Evolutionary conservation across 2,888 invertebrate species (phyloP).

Genomic region (Rhagonycha fulva): DNA sequence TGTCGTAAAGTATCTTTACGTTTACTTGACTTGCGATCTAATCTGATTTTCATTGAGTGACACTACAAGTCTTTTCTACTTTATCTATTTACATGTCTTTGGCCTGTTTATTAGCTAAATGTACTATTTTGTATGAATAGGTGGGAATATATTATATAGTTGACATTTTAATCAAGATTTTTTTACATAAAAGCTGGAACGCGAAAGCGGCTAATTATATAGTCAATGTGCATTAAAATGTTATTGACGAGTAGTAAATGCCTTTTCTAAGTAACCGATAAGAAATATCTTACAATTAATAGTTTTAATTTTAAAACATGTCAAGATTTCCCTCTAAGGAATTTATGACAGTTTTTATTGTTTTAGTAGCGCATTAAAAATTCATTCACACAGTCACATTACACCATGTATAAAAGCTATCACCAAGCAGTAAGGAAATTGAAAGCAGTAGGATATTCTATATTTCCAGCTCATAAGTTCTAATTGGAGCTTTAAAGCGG

Average conservation of each 20-base stretch:
- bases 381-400: background rate
- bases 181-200: background rate
- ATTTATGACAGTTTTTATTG: background rate
- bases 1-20: background rate
- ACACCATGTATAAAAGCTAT: background rate
- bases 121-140: background rate
- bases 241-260: background rate
- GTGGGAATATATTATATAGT: background rate
- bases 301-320: background rate
- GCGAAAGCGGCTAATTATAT: background rate
- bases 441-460: background rate
- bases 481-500: background rate
- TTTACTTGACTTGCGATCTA: background rate
- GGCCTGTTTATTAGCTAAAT: background rate
- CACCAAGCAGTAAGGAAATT: background rate
- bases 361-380: background rate
- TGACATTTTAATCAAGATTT: background rate
- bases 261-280: background rate
- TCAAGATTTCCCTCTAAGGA: background rate
- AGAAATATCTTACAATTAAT: background rate
- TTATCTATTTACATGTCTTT: background rate
- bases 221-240: background rate
- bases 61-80: background rate
- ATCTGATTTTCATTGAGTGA: background rate
- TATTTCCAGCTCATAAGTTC: background rate